Evolutionary conservation across 2,888 invertebrate genomes (phyloP), one percentile per base, ranked within the genome.

Genomic region (Melinopterus prodromus): DNA sequence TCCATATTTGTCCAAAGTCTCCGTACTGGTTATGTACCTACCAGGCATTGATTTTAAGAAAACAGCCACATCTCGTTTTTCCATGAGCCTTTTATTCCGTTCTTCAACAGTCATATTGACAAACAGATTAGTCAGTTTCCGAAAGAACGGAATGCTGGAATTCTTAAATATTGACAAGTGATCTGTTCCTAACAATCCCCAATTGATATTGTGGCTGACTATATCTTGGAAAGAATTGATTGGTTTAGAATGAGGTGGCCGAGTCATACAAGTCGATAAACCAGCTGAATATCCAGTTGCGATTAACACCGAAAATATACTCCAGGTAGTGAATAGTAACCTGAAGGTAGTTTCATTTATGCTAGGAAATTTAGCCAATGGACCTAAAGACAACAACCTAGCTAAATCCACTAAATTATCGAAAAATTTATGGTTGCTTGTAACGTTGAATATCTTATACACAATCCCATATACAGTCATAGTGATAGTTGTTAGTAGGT

Each of bases 1-100:
- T 16, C 82, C 82, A 71, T 82, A 82, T 16, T 78, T 78, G 75
- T 84, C 84, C n/a, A 85, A 76, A 16, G 79, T 81, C 70, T 83
- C 83, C 9, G 81, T 80, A 26, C 82, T 79, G 70, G 79, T 78
- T 2, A 83, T 77, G 26, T 81, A 83, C 12, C 76, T 77, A 7
- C 80, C 16, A 9, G 77, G 38, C n/a, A 82, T 71, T 1, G 78
- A 36, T 38, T 83, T 82, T 12, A 82, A 81, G 14, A 84, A 70
- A 70, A 83, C 71, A 14, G 82, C 82, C 70, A 81, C 82, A 2
- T 79, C 80, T 35, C 72, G 71, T 6, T 70, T 70, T 16, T 74
- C 77, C 12, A 80, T 36, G 35, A 82, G 53, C 71, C 26, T 77
- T 38, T n/a, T 7, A 77, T 82, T 82, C 70, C 71, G 26, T 15